Conservation (phyloP, 2,113 vertebrate genomes). For the Pleuronectes platessa region DNA sequence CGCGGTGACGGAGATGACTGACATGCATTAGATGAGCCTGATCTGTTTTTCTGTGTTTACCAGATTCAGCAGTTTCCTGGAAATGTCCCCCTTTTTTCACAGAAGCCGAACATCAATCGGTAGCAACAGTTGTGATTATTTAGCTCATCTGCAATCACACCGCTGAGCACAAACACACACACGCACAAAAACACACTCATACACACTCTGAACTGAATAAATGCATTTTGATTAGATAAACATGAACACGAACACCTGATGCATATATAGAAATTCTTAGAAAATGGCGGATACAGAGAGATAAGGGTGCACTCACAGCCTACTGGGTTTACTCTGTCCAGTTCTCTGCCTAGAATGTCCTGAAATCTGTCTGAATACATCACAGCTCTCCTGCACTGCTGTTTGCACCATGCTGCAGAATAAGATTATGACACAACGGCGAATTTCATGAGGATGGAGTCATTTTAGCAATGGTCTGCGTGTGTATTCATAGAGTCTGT, state of each 20-base stretch:
- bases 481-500: neutral
- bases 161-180: neutral
- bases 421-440: neutral
- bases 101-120: neutral
- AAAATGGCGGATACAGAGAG: slow-evolving; percentile 7
- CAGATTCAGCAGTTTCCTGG: slow-evolving; percentile 14
- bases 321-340: neutral
- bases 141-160: neutral
- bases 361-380: no score
- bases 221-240: neutral
- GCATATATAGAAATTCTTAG: neutral
- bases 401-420: no score
- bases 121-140: slow-evolving; percentile 1
- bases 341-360: neutral
- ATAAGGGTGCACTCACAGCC: neutral
- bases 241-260: slow-evolving; percentile 1
- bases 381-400: neutral
- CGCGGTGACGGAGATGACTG: slow-evolving; percentile 32
- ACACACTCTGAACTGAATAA: neutral
- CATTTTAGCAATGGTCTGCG: neutral
- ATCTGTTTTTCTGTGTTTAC: neutral
- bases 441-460: neutral
- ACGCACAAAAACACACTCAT: neutral
- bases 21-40: slow-evolving; percentile 5
- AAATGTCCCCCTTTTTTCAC: slow-evolving; percentile 13